Percentiles rank a stretch among this genome's conserved stretches.
Conservation (phyloP, 1,140 invertebrate genomes). For the Plodia interpunctella region DNA sequence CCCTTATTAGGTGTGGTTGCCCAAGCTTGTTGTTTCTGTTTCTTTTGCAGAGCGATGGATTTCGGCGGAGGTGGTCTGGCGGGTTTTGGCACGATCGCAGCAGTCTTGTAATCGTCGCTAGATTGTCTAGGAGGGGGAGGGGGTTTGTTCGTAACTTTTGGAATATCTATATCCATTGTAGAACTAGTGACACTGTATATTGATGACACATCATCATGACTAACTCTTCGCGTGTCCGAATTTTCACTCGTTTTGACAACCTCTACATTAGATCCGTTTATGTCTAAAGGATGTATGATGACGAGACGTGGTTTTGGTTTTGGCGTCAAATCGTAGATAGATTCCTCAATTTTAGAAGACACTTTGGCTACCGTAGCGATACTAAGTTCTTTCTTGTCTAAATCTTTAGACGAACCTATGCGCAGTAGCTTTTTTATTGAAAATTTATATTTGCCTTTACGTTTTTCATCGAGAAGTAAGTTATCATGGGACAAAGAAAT, state of each 20-base stretch:
- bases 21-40: constrained; percentile 78
- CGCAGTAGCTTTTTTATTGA: constrained; percentile 90
- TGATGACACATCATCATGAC: constrained; percentile 66
- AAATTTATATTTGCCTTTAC: constrained; percentile 84
- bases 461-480: constrained; percentile 80
- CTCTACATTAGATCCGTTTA: constrained; percentile 87
- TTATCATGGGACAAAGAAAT: constrained; percentile 86
- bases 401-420: constrained; percentile 84
- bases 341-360: constrained; percentile 68
- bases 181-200: constrained; percentile 75
- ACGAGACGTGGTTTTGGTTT: constrained; percentile 84
- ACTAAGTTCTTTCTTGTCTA: constrained; percentile 77
- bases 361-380: constrained; percentile 57
- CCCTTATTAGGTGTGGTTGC: constrained; percentile 66
- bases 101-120: constrained; percentile 77
- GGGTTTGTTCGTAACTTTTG: constrained; percentile 65
- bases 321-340: constrained; percentile 76
- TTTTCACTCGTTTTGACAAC: constrained; percentile 82
- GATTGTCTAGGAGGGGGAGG: constrained; percentile 74
- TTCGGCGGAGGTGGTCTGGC: constrained; percentile 84
- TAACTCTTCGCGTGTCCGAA: constrained; percentile 64
- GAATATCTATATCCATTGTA: constrained; percentile 58
- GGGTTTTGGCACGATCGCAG: constrained; percentile 77
- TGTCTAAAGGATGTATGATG: constrained; percentile 92
- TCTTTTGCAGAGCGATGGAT: constrained; percentile 79